These are phyloP conservation scores for Elysia crispata DNA, from an alignment of 2,888 invertebrate species.

Conservation along the genomic window DNA sequence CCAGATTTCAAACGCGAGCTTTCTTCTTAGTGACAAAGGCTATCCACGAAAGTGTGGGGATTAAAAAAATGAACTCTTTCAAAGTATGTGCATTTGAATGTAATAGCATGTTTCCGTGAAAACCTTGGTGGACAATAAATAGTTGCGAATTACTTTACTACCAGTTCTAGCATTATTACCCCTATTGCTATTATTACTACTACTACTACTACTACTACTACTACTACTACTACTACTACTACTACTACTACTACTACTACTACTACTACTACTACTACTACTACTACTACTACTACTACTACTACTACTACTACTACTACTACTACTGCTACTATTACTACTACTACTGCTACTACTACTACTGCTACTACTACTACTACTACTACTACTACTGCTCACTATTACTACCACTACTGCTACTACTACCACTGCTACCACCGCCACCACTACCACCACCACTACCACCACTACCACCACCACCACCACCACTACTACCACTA, in stretches of 20 bases:
- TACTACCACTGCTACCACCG: too few relatives aligned
- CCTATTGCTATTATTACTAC: too few relatives aligned
- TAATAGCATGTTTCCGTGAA: background rate
- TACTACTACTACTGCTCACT: too few relatives aligned
- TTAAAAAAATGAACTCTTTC: too few relatives aligned
- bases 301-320: background rate
- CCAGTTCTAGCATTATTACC: constrained; percentile 15
- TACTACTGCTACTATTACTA: constrained; percentile 15
- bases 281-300: constrained; percentile 25
- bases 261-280: constrained; percentile 21
- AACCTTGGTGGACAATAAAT: background rate
- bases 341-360: constrained; percentile 26
- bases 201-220: constrained; percentile 34
- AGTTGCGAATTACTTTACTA: background rate
- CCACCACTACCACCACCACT: background rate
- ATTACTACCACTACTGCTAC: too few relatives aligned
- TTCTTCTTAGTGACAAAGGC: too few relatives aligned
- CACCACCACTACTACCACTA: constrained; percentile 6
- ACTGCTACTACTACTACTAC: too few relatives aligned
- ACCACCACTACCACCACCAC: constrained; percentile 10
- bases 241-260: constrained; percentile 33
- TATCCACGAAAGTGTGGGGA: too few relatives aligned
- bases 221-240: constrained; percentile 36
- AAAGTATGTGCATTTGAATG: too few relatives aligned
- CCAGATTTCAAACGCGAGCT: too few relatives aligned